phyloP scores from a whole-genome alignment of 30 jellyfish, hydroid and myxozoan species.

The Hydractinia symbiolongicarpus region DNA sequence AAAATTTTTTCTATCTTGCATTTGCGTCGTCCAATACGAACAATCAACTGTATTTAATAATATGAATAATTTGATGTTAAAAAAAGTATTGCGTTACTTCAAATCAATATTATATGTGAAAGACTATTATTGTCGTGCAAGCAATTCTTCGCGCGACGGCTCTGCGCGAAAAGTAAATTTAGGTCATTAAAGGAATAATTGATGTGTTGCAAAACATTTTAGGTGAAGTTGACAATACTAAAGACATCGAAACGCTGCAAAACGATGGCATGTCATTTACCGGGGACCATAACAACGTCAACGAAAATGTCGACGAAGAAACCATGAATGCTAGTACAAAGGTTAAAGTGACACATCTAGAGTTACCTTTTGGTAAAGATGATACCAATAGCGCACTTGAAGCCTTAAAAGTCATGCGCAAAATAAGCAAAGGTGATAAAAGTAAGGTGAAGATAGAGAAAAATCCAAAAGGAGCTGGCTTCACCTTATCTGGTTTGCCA shows the following conservation, averaged over 20 bases:
- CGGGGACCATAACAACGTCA: not conserved
- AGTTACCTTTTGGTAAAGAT: constrained; percentile 25
- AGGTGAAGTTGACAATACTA: constrained; percentile 4
- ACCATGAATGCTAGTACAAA: constrained; percentile 14
- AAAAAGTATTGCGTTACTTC: too few relatives aligned
- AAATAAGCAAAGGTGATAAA: constrained; percentile 11
- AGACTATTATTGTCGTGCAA: too few relatives aligned
- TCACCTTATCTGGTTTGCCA: constrained; percentile 33
- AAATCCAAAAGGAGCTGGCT: constrained; percentile 24
- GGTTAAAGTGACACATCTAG: constrained; percentile 35
- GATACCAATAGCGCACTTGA: constrained; percentile 24
- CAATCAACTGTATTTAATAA: too few relatives aligned
- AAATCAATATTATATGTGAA: too few relatives aligned
- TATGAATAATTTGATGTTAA: too few relatives aligned
- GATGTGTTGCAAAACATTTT: not conserved
- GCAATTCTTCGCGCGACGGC: too few relatives aligned
- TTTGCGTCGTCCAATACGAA: too few relatives aligned
- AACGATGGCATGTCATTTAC: constrained; percentile 2
- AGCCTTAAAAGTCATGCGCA: constrained; percentile 21
- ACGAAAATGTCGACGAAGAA: not conserved
- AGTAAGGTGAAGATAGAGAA: constrained; percentile 12
- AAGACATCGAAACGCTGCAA: not conserved
- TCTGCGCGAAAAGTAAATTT: too few relatives aligned
- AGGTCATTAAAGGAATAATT: not conserved
- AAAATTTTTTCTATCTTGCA: too few relatives aligned